Percentiles rank a stretch among this genome's conserved stretches.
Conservation (phyloP, 2,888 invertebrate species). For the Lampropteryx suffumata region DNA sequence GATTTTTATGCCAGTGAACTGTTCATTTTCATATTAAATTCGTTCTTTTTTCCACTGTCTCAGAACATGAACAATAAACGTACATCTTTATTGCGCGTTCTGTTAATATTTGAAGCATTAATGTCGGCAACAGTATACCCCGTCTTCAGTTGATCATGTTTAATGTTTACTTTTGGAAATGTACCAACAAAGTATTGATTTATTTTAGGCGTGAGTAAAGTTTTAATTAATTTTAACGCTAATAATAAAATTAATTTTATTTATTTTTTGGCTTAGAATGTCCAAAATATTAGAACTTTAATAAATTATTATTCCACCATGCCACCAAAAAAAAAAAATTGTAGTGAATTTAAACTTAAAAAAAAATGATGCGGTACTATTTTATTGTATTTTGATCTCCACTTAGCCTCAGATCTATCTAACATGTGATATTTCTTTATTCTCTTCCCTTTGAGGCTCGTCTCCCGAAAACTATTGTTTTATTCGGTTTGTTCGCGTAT, state of each 20-base stretch:
- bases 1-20: slow-evolving; percentile 7
- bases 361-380: no score
- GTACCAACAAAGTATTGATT: no score
- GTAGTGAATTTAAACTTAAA: no score
- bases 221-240: no score
- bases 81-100: slow-evolving; percentile 8
- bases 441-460: slow-evolving; percentile 25
- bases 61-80: slow-evolving; percentile 3
- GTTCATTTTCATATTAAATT: slow-evolving; percentile 4
- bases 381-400: no score
- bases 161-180: no score
- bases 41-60: slow-evolving; percentile 8
- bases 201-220: no score
- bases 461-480: slow-evolving; percentile 34
- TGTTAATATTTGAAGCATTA: slow-evolving; percentile 23
- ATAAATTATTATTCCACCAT: no score
- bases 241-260: no score
- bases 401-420: slow-evolving; percentile 15
- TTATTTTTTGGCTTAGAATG: no score
- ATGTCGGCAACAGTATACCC: not conserved
- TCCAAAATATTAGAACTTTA: no score
- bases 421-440: slow-evolving; percentile 25
- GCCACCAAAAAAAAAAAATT: no score
- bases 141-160: slow-evolving; percentile 1
- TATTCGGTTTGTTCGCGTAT: slow-evolving; percentile 30